Evolutionary conservation across 2,888 invertebrate genomes (phyloP).

Genomic region (Enchytraeus crypticus): DNA sequence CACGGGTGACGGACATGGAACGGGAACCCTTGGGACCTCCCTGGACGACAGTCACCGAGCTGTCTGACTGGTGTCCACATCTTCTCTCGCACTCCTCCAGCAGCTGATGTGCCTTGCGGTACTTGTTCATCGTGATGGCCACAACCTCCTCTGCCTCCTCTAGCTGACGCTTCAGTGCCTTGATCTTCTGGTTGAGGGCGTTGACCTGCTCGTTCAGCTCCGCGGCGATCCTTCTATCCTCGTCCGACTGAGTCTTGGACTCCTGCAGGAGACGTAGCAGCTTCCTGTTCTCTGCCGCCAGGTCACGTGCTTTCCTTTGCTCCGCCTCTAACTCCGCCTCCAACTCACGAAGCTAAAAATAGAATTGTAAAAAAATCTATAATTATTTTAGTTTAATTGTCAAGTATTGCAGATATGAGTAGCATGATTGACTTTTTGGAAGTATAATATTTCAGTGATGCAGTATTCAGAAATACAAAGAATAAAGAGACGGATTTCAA

Average conservation of each 20-base stretch:
- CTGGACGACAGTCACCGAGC: slow-evolving; percentile 31
- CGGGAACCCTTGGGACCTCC: slow-evolving; percentile 28
- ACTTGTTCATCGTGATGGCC: slow-evolving; percentile 49
- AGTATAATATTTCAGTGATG: too few relatives aligned
- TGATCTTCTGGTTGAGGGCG: slow-evolving; percentile 40
- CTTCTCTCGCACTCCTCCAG: slow-evolving; percentile 45
- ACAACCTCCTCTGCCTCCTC: slow-evolving; percentile 49
- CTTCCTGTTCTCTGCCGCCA: slow-evolving; percentile 40
- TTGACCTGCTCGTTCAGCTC: slow-evolving; percentile 42
- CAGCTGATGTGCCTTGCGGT: slow-evolving; percentile 46
- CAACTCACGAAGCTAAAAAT: slow-evolving; percentile 43
- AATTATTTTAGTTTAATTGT: too few relatives aligned
- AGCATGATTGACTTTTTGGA: too few relatives aligned
- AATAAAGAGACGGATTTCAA: too few relatives aligned
- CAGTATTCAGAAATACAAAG: too few relatives aligned
- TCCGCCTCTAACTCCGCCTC: slow-evolving; percentile 47
- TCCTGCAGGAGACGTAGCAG: slow-evolving; percentile 44
- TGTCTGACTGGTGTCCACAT: slow-evolving; percentile 45
- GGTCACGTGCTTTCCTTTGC: slow-evolving; percentile 43
- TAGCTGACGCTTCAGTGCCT: slow-evolving; percentile 46
- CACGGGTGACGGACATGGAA: slow-evolving; percentile 47
- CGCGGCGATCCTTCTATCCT: slow-evolving; percentile 40
- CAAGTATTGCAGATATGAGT: too few relatives aligned
- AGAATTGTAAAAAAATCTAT: too few relatives aligned
- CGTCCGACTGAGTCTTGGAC: slow-evolving; percentile 38